Evolutionary conservation across 2,888 invertebrate genomes (phyloP).

Genomic region (Venusia cambrica): DNA sequence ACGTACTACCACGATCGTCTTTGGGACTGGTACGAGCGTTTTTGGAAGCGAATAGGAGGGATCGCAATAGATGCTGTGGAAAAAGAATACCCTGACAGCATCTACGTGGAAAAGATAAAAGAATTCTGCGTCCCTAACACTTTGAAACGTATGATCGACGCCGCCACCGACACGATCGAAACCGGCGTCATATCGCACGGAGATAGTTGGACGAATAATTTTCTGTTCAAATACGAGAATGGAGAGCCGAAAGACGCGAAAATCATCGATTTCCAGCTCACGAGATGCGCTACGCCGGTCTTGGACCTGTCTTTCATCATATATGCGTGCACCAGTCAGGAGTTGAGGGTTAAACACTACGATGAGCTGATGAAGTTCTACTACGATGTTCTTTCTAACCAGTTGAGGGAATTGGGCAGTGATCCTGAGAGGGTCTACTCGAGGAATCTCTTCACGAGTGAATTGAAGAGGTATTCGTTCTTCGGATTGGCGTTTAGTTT

Average conservation of each 20-base stretch:
- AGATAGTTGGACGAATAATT: conserved; percentile 89
- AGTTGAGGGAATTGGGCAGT: conserved; percentile 82
- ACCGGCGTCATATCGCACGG: conserved; percentile 85
- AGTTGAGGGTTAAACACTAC: conserved; percentile 79
- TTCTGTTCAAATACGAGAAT: conserved; percentile 74
- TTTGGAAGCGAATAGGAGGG: conserved; percentile 69
- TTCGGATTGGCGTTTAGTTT: conserved; percentile 82
- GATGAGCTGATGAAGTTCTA: conserved; percentile 82
- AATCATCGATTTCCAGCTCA: conserved; percentile 86
- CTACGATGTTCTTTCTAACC: conserved; percentile 73
- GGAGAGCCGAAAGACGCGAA: conserved; percentile 61
- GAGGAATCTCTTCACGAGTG: conserved; percentile 70
- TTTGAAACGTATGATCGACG: conserved; percentile 69
- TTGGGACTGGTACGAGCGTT: conserved; percentile 80
- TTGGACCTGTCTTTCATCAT: conserved; percentile 80
- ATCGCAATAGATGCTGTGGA: conserved; percentile 83
- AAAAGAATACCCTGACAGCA: conserved; percentile 81
- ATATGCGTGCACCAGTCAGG: conserved; percentile 82
- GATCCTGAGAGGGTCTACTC: conserved; percentile 79
- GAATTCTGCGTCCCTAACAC: conserved; percentile 75
- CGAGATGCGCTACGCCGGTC: conserved; percentile 80
- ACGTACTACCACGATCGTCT: conserved; percentile 79
- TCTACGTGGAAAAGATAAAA: conserved; percentile 79
- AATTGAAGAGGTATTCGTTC: conserved; percentile 78
- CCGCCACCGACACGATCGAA: conserved; percentile 48